phyloP scores from a whole-genome alignment of 2,888 invertebrate genomes.

The Pherbina coryleti region DNA sequence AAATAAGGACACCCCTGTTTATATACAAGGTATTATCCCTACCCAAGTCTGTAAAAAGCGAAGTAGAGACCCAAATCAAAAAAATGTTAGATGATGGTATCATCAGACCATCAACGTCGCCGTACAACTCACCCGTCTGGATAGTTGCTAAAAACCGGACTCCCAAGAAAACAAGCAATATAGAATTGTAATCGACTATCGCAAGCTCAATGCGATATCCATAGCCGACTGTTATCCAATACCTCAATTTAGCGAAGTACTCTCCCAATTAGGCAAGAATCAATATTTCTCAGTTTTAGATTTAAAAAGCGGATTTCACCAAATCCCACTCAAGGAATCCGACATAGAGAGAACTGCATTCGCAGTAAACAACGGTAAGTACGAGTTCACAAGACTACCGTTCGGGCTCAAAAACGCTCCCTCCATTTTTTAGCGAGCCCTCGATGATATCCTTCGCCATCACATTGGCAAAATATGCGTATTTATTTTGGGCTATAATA shows the following conservation, averaged over 20 bases:
- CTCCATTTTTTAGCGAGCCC: no score
- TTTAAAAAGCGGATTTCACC: neutral
- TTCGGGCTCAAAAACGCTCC: no score
- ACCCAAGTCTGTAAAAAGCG: neutral
- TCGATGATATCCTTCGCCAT: no score
- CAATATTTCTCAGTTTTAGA: neutral
- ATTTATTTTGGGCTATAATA: no score
- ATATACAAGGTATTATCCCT: conserved; percentile 24
- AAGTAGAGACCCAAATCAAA: neutral
- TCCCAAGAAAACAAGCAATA: neutral
- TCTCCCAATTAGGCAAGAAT: neutral
- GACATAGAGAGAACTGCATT: no score
- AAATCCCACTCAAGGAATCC: neutral
- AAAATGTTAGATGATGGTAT: conserved; percentile 17
- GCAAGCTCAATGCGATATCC: neutral
- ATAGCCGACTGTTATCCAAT: neutral
- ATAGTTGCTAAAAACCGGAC: neutral
- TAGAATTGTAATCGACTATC: neutral
- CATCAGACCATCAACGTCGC: conserved; percentile 36
- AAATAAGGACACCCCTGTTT: conserved; percentile 23
- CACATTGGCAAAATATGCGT: no score
- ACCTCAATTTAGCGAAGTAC: neutral
- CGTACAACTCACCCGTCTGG: conserved; percentile 35
- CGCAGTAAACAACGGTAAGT: no score
- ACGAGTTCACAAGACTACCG: no score